A percentile compares a stretch with the other conserved stretches of the same genome.
phyloP scores from a whole-genome alignment of 2,113 vertebrate genomes.

The Acanthisitta chloris region DNA sequence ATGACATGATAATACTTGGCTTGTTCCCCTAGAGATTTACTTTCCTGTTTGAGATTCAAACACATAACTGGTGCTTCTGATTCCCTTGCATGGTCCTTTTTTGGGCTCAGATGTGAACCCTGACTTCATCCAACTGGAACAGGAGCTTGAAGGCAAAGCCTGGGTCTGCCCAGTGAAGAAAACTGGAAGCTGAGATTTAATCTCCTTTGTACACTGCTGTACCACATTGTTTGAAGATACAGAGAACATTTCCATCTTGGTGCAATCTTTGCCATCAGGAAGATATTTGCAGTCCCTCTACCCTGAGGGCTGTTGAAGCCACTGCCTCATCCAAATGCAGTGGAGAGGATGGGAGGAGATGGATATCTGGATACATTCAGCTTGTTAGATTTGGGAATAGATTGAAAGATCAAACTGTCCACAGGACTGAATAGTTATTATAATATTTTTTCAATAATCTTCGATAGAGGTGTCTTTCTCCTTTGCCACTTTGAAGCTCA shows the following conservation, averaged over 20 bases:
- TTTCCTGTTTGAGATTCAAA: not conserved
- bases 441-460: not conserved
- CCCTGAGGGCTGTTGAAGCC: not conserved
- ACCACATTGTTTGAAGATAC: not conserved
- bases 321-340: not conserved
- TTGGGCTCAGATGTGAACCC: not conserved
- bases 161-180: not conserved
- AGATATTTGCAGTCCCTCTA: not conserved
- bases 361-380: not conserved
- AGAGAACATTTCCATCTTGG: not conserved
- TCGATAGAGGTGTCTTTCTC: not conserved
- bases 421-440: fast-evolving
- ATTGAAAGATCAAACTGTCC: not conserved
- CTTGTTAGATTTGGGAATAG: not conserved
- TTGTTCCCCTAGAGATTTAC: not conserved
- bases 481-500: not conserved
- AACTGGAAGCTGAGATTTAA: not conserved
- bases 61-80: not conserved
- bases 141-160: not conserved
- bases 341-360: not conserved
- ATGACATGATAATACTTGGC: not conserved
- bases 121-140: not conserved
- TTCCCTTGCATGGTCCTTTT: not conserved
- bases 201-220: not conserved
- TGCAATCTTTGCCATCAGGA: not conserved